phyloP scores from a whole-genome alignment of 2,888 invertebrate species.

The Cylloceria caligata region DNA sequence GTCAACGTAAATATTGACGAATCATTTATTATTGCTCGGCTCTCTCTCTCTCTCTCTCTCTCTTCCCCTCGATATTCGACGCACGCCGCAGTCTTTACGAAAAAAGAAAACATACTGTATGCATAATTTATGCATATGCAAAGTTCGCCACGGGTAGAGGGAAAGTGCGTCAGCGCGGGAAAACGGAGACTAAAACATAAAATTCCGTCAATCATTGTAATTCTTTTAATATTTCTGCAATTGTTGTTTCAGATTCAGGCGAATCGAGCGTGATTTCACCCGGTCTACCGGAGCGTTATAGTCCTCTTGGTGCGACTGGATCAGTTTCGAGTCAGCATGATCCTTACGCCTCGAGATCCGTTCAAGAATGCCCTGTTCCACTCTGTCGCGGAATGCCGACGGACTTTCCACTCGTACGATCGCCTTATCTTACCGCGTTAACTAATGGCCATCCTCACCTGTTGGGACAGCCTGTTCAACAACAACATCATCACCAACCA shows the following conservation, averaged over 20 bases:
- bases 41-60: not conserved
- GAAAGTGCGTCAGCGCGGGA: conserved; percentile 19
- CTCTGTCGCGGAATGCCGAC: conserved; percentile 81
- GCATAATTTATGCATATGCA: conserved; percentile 42
- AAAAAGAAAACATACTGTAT: not conserved
- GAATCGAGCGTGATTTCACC: conserved; percentile 84
- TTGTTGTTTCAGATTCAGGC: conserved; percentile 78
- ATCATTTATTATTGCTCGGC: conserved; percentile 62
- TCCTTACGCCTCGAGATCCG: conserved; percentile 81
- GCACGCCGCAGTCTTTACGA: conserved; percentile 24
- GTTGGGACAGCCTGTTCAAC: conserved; percentile 70
- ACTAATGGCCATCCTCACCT: conserved; percentile 82
- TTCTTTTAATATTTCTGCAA: not conserved
- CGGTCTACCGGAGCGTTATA: conserved; percentile 83
- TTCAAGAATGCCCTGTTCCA: conserved; percentile 83
- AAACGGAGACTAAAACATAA: conserved; percentile 17
- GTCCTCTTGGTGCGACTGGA: conserved; percentile 81
- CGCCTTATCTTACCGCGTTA: conserved; percentile 82
- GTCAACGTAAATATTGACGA: conserved; percentile 58
- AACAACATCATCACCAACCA: conserved; percentile 59
- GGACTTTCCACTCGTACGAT: conserved; percentile 81
- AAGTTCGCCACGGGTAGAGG: conserved; percentile 13
- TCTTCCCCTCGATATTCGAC: conserved; percentile 44
- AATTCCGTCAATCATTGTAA: conserved; percentile 35
- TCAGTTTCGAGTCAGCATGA: conserved; percentile 80